Evolutionary conservation across 2,797 vertebrate genomes (phyloP).

Genomic region (Protosalanx chinensis): DNA sequence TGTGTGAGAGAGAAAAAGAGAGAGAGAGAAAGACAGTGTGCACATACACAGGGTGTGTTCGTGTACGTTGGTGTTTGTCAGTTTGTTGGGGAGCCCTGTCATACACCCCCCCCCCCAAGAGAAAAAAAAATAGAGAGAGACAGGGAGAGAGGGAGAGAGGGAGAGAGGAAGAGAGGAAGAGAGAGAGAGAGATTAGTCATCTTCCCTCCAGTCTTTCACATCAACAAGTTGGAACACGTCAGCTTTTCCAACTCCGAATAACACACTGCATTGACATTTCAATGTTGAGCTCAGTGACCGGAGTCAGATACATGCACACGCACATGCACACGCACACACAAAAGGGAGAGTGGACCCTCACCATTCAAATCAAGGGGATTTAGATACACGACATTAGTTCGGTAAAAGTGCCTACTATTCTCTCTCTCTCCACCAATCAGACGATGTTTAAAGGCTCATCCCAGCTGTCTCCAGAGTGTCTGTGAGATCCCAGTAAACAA

Average conservation of each 20-base stretch:
- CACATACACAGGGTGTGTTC: not conserved
- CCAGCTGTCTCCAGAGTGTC: slow-evolving; percentile 20
- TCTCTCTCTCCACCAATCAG: slow-evolving; percentile 13
- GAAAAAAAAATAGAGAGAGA: not conserved
- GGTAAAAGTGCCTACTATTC: no score
- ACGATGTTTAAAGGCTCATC: slow-evolving; percentile 34
- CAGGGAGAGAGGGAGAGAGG: no score
- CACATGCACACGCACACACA: not conserved
- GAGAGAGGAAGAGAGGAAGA: not conserved
- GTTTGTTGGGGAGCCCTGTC: not conserved
- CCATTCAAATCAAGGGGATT: no score
- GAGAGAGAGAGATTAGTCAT: slow-evolving; percentile 58
- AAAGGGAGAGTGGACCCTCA: not conserved
- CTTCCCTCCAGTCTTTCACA: slow-evolving; percentile 58
- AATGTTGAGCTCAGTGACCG: slow-evolving; percentile 53
- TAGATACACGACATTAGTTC: no score
- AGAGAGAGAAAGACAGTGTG: no score
- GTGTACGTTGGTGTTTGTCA: not conserved
- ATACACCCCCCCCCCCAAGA: slow-evolving; percentile 41
- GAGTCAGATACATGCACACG: slow-evolving; percentile 13
- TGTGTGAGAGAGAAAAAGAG: no score
- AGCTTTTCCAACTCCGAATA: slow-evolving; percentile 44
- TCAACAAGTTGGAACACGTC: slow-evolving; percentile 64
- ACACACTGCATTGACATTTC: slow-evolving; percentile 66
- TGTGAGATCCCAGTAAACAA: slow-evolving; percentile 29